Base-by-base conservation (phyloP, 2,113 vertebrate species). In the Sorex araneus region DNA sequence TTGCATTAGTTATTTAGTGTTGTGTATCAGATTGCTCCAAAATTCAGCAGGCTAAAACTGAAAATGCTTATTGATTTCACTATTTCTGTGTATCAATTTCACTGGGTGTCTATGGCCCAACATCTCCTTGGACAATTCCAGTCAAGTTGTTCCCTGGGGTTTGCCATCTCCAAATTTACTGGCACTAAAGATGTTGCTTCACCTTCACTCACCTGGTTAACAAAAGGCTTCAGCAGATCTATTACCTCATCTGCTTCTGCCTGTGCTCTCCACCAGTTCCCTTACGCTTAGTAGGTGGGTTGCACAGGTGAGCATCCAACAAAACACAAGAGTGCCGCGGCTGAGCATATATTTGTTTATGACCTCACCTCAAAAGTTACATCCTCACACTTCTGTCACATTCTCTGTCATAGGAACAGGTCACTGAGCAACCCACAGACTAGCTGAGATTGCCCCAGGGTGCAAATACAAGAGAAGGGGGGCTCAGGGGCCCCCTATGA, bases 341-440 rank as follows among this genome's bases (percentile, higher is more conserved):
- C 67, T 10, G 70, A 63, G n/a, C 10, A 1, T 13, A 8, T 36
- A 60, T 75, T 45, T 83, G 75, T 75, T 81, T 60, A 82, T 71
- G 54, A 57, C 18, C 45, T 80, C 30, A 54, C 36, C 9, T 63
- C n/a, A 75, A 27, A 57, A 86, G 1, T 36, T 30, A 90, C 50
- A 70, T 47, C 28, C n/a, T 81, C 32, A 6, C 63, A 32, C 60
- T 81, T 82, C 36, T 57, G 57, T 9, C 19, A 9, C 25, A n/a
- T 78, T 90, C 74, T 75, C 4, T 66, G 64, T 34, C 34, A 86
- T 45, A 69, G 27, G 8, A 94, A n/a, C 50, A 82, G 77, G 64
- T 40, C 43, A 28, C 21, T 50, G 69, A 67, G 63, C 45, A 60
- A 19, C 18, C 60, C 21, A 40, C 0, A 4, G n/a, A 75, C 40